phyloP scores from a whole-genome alignment of 2,113 vertebrate species.

The Aptenodytes patagonicus region DNA sequence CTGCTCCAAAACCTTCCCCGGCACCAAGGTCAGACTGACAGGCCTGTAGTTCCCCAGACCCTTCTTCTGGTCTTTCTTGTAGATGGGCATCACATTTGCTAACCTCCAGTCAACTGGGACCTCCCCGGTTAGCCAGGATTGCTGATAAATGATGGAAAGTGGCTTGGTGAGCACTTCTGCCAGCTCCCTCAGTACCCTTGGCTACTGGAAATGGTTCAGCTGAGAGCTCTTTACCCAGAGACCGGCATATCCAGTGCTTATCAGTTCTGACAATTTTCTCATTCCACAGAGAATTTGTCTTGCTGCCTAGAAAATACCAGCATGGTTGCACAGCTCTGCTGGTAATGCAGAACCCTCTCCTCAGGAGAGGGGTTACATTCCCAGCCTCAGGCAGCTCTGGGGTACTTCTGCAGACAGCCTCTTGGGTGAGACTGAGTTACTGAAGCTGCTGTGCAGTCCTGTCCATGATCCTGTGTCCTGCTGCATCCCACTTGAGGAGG shows the following conservation, averaged over 20 bases:
- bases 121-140: too few species aligned
- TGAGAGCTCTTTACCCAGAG: neutral
- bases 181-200: too few species aligned
- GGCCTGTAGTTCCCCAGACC: too few species aligned
- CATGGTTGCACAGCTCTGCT: neutral
- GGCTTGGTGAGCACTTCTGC: too few species aligned
- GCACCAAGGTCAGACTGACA: too few species aligned
- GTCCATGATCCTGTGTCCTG: neutral
- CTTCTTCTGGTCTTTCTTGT: too few species aligned
- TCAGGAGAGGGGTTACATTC: fast-evolving
- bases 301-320: neutral
- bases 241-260: neutral
- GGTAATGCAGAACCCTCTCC: neutral
- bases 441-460: neutral
- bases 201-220: neutral
- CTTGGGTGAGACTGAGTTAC: neutral
- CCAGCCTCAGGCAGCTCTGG: neutral
- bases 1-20: too few species aligned
- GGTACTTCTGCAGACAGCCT: neutral
- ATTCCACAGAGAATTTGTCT: neutral
- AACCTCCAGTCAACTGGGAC: too few species aligned
- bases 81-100: too few species aligned
- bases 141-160: too few species aligned
- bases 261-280: neutral
- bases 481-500: neutral